A percentile compares a stretch with the other conserved stretches of the same genome.
Evolutionary conservation across 2,888 invertebrate species (phyloP).

Genomic region (Sycophila texana): DNA sequence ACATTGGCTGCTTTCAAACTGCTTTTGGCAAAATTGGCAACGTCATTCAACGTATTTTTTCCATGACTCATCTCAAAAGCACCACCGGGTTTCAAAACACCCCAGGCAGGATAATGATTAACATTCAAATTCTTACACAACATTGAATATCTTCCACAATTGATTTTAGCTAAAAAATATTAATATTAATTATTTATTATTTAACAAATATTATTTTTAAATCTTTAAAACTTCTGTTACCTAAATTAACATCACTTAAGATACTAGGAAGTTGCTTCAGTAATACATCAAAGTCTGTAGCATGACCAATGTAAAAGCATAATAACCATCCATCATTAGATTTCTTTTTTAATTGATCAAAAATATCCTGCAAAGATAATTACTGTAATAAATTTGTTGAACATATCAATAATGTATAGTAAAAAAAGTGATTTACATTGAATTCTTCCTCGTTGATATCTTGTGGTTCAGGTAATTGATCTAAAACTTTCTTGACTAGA

Average conservation of each 20-base stretch:
- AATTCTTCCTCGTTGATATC: conserved; percentile 79
- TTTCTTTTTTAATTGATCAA: conserved; percentile 38
- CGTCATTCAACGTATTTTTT: conserved; percentile 78
- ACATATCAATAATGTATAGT: not conserved
- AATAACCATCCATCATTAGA: conserved; percentile 77
- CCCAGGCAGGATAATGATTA: conserved; percentile 82
- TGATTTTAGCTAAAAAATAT: conserved; percentile 78
- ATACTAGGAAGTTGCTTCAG: conserved; percentile 80
- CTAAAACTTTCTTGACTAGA: conserved; percentile 79
- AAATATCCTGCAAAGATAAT: conserved; percentile 46
- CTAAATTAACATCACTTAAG: conserved; percentile 78
- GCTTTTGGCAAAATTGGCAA: conserved; percentile 82
- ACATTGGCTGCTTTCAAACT: conserved; percentile 79
- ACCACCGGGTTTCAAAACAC: conserved; percentile 84
- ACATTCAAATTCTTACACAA: conserved; percentile 81
- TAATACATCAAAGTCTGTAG: conserved; percentile 78
- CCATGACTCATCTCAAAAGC: conserved; percentile 86
- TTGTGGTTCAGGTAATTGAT: conserved; percentile 80
- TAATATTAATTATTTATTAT: conserved; percentile 22
- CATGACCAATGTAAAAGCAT: conserved; percentile 78
- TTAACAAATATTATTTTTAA: conserved; percentile 7
- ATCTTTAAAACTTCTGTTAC: conserved; percentile 64
- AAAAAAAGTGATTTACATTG: conserved; percentile 77
- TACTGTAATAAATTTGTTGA: not conserved
- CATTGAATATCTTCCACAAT: conserved; percentile 79